Evolutionary conservation across 2,113 vertebrate genomes (phyloP), one percentile per base, ranked within the genome.

Genomic region (Thymallus thymallus): DNA sequence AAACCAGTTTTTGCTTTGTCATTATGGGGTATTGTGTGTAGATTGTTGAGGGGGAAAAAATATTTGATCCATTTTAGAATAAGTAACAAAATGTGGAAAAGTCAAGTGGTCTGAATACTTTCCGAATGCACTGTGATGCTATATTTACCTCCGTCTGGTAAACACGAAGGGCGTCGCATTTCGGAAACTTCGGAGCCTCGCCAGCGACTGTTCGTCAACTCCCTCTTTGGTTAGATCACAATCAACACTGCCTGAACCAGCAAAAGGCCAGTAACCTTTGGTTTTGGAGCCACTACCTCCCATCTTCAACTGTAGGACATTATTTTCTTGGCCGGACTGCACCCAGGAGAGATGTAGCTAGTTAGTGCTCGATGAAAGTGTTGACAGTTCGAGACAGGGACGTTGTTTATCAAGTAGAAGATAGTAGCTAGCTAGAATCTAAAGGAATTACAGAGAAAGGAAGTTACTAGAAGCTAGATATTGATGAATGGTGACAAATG

Each of bases 221-320:
- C 90, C 93, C 72, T 93, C 93, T 76, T 92, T 91, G 73, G 86
- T 86, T 29, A 90, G 72, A 74, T 95, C 93, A 51, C 48, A 14
- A 13, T 91, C 88, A 41, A 86, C 91, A 58, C 91, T 85, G 76
- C 92, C 90, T 20, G 94, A 90, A 77, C 95, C 94, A 80, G 94
- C 89, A 86, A 97, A 97, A 81, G 96, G 95, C 96, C 96, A 98
- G 82, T 95, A 94, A 85, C 95, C 93, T 90, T 94, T 95, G 85
- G 92, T 90, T 92, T 96, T 96, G 89, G 95, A 97, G 90, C 95
- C 93, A 81, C 94, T 98, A 85, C 94, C 92, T 80, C 96, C 96
- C 96, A 97, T 98, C 84, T 89, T 96, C 91, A 95, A 88, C 92
- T 90, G 81, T 90, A 84, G 90, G 88, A 91, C 94, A 95, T 95